These are phyloP conservation scores for Neocrepidodera transversa DNA, from an alignment of 2,888 invertebrate genomes.

Conservation along the genomic window DNA sequence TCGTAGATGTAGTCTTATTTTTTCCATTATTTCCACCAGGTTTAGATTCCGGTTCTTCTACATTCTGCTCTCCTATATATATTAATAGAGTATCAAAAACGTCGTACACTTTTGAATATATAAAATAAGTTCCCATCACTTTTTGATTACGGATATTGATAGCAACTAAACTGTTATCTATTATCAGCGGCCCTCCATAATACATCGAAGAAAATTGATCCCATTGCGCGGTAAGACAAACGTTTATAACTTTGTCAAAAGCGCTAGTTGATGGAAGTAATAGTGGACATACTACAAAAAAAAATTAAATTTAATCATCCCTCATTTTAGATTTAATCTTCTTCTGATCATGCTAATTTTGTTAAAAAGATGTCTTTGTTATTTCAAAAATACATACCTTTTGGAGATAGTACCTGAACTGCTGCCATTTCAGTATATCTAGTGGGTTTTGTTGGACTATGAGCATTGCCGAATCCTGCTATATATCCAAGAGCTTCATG, in stretches of 20 bases:
- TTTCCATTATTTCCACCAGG: too few relatives aligned
- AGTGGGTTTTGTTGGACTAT: not conserved
- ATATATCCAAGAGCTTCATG: not conserved
- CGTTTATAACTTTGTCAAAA: too few relatives aligned
- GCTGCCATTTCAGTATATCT: not conserved
- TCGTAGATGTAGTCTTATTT: too few relatives aligned
- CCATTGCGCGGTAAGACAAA: not conserved
- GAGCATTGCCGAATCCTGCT: slow-evolving; percentile 12
- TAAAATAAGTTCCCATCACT: not conserved
- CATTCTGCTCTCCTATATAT: too few relatives aligned
- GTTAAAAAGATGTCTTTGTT: too few relatives aligned
- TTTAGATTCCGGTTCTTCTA: too few relatives aligned
- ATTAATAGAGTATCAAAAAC: too few relatives aligned
- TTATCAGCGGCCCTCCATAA: slow-evolving; percentile 1
- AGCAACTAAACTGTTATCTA: not conserved
- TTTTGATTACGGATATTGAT: not conserved
- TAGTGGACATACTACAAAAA: too few relatives aligned
- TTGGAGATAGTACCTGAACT: not conserved
- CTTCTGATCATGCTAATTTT: too few relatives aligned
- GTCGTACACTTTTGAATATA: not conserved
- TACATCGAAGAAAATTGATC: not conserved
- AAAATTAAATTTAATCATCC: too few relatives aligned
- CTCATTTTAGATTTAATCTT: too few relatives aligned
- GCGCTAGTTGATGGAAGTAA: too few relatives aligned
- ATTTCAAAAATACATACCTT: slow-evolving; percentile 1